Evolutionary conservation across 2,888 invertebrate genomes (phyloP).

Genomic region (Poecilus cupreus): DNA sequence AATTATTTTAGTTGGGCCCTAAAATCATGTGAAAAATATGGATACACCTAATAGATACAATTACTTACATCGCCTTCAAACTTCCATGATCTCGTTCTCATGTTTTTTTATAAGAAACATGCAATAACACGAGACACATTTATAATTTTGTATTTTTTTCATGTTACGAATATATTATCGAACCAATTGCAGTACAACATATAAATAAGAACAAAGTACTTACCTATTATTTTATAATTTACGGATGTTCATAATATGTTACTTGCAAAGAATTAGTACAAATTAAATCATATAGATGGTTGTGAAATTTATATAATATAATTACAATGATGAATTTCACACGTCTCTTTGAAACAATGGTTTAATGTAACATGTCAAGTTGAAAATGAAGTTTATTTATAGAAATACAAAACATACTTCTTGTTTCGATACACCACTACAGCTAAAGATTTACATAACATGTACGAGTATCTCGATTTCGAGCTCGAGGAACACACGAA

Average conservation of each 20-base stretch:
- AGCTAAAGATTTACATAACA: constrained; percentile 34
- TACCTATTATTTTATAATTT: neutral
- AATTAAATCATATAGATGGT: neutral
- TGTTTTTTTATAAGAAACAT: no score
- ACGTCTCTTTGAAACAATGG: constrained; percentile 21
- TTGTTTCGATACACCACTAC: constrained; percentile 53
- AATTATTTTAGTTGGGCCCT: no score
- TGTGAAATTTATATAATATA: neutral
- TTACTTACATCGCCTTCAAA: no score
- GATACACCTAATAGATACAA: no score
- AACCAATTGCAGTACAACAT: no score
- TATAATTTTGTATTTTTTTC: no score
- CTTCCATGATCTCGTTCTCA: no score
- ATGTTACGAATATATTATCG: no score
- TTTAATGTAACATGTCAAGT: constrained; percentile 40
- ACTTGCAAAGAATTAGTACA: neutral
- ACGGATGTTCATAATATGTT: neutral
- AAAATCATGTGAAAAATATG: no score
- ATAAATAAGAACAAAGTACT: neutral
- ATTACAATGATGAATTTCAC: neutral
- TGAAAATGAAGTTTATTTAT: constrained; percentile 55
- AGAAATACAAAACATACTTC: constrained; percentile 59
- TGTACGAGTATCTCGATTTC: constrained; percentile 4
- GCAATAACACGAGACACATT: no score
- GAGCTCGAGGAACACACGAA: constrained; percentile 36